Evolutionary conservation across 2,797 vertebrate genomes (phyloP).

Genomic region (Pygocentrus nattereri): DNA sequence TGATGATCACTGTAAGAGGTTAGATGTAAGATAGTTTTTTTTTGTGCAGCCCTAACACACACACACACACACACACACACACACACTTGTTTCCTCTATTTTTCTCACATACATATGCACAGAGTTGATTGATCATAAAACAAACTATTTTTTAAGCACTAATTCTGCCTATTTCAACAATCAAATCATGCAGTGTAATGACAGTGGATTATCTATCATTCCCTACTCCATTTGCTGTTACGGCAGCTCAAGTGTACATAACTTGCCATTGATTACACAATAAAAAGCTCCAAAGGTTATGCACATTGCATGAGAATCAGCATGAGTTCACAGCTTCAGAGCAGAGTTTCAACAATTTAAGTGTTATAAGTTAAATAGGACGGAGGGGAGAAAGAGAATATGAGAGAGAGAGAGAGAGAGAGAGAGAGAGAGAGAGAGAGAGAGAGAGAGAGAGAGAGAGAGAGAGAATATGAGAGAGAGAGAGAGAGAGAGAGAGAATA

Average conservation of each 20-base stretch:
- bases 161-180: too few relatives aligned
- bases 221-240: neutral
- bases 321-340: neutral
- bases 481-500: too few relatives aligned
- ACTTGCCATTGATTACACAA: neutral
- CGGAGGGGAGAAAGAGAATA: neutral
- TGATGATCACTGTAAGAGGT: too few relatives aligned
- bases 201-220: neutral
- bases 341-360: neutral
- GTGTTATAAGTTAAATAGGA: neutral
- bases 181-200: neutral
- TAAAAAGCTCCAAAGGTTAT: neutral
- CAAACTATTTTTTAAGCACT: too few relatives aligned
- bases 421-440: neutral
- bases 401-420: neutral
- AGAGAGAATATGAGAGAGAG: conserved; percentile 18
- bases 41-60: too few relatives aligned
- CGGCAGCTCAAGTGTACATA: neutral
- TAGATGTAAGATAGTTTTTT: too few relatives aligned
- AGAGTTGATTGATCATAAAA: too few relatives aligned
- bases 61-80: too few relatives aligned
- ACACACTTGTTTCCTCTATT: too few relatives aligned
- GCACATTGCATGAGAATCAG: neutral
- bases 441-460: neutral
- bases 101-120: too few relatives aligned